Evolutionary conservation across 2,797 vertebrate species (phyloP).

Genomic region (Hylomyscus alleni): DNA sequence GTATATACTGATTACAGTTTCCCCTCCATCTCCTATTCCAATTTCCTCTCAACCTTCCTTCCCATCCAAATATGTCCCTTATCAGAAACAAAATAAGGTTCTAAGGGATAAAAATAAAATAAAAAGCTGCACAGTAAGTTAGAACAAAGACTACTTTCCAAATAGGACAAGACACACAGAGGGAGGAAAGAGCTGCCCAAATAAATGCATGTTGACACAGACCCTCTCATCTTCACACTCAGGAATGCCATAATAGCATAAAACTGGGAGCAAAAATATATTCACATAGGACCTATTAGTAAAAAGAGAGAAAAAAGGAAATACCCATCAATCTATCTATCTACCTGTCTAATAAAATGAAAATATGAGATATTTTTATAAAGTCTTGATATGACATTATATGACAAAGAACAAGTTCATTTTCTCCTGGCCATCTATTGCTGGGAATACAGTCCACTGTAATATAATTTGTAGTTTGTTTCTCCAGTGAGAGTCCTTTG

Average conservation of each 20-base stretch:
- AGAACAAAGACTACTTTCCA: not conserved
- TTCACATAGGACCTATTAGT: too few species aligned
- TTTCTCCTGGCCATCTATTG: not conserved
- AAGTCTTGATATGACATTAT: not conserved
- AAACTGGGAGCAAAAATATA: not conserved
- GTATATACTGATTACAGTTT: too few species aligned
- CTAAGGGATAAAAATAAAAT: not conserved
- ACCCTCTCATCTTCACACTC: not conserved
- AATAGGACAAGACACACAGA: not conserved
- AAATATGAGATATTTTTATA: not conserved
- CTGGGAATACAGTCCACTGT: not conserved
- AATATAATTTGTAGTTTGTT: not conserved
- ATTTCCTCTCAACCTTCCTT: not conserved
- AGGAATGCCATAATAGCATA: not conserved
- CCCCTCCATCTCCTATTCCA: rapidly evolving
- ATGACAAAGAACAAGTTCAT: not conserved
- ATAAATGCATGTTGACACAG: not conserved
- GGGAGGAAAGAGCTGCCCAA: too few species aligned
- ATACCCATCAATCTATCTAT: not conserved
- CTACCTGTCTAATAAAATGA: not conserved
- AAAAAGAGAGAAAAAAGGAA: not conserved
- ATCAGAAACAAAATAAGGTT: not conserved
- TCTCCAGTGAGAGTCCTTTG: not conserved
- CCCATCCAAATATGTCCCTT: not conserved
- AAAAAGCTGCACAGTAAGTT: not conserved